Conservation (phyloP, 92 coral and sea anemone species). For the Blastomussa wellsi region DNA sequence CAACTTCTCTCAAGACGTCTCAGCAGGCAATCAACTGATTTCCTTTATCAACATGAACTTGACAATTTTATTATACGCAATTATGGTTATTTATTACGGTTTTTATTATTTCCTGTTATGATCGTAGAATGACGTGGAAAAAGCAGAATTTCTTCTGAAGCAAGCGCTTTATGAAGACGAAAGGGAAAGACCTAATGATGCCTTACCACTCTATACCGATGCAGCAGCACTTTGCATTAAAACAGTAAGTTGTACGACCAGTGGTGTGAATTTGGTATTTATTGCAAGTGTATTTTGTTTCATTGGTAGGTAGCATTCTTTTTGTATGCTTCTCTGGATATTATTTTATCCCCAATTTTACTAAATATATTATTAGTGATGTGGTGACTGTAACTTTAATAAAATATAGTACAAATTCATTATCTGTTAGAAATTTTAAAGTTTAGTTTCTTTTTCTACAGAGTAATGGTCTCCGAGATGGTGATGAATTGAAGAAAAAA, state of each 20-base stretch:
- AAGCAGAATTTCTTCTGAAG: conserved; percentile 86
- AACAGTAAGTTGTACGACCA: conserved; percentile 60
- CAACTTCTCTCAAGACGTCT: conserved; percentile 70
- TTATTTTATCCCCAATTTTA: too few relatives aligned
- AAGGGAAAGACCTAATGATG: conserved; percentile 72
- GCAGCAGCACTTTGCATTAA: conserved; percentile 90
- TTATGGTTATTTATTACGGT: too few relatives aligned
- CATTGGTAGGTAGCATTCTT: too few relatives aligned
- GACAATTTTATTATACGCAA: background rate
- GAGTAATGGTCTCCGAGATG: conserved; percentile 75
- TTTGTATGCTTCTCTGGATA: too few relatives aligned
- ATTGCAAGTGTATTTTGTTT: too few relatives aligned
- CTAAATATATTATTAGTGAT: too few relatives aligned
- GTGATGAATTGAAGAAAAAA: conserved; percentile 73
- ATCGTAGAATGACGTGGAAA: conserved; percentile 79
- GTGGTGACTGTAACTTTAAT: too few relatives aligned
- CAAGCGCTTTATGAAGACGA: conserved; percentile 95
- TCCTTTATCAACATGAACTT: background rate
- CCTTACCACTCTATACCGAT: conserved; percentile 87
- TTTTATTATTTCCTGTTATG: too few relatives aligned
- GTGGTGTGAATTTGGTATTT: background rate
- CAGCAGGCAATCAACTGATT: conserved; percentile 66
- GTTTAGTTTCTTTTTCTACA: background rate
- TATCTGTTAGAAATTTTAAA: too few relatives aligned
- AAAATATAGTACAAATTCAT: too few relatives aligned